These are phyloP conservation scores for Nycticorax nycticorax DNA, from an alignment of 2,113 vertebrate species.

Conservation along the genomic window DNA sequence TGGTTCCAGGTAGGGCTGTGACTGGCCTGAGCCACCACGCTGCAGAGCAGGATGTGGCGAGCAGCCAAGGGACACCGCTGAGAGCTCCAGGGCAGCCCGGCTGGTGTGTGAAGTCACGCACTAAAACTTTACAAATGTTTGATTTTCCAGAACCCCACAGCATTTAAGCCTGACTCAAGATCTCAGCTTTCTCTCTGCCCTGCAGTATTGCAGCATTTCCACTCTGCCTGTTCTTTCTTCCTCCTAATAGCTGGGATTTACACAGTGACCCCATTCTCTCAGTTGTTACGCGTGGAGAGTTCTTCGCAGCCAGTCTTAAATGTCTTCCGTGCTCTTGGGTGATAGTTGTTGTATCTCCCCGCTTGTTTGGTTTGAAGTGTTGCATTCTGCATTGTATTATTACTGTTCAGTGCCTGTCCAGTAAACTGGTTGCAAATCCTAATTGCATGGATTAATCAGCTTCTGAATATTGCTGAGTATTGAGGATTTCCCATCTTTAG, in stretches of 20 bases:
- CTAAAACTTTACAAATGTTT: constrained; percentile 51
- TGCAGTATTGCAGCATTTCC: background rate
- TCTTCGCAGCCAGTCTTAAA: background rate
- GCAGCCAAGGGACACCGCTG: constrained; percentile 41
- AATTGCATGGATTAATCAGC: background rate
- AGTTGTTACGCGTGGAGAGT: background rate
- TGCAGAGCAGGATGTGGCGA: constrained; percentile 61
- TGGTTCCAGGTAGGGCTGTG: constrained; percentile 2
- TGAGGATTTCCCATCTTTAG: background rate
- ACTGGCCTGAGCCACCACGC: constrained; percentile 26
- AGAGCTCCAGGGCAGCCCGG: background rate
- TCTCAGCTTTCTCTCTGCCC: background rate
- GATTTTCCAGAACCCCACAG: constrained; percentile 28
- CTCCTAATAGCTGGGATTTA: background rate
- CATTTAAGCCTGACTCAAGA: constrained; percentile 1
- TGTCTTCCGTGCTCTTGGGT: background rate
- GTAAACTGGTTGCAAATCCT: background rate
- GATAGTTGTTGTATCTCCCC: background rate
- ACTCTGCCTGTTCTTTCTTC: background rate
- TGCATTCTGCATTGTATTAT: background rate
- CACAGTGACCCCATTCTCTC: constrained; percentile 2
- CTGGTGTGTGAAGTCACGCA: background rate
- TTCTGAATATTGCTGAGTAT: background rate
- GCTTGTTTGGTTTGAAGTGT: background rate
- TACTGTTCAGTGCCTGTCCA: background rate